Percentiles rank a stretch among this genome's conserved stretches.
Evolutionary conservation across 2,113 vertebrate genomes (phyloP).

Genomic region (Numenius arquata): DNA sequence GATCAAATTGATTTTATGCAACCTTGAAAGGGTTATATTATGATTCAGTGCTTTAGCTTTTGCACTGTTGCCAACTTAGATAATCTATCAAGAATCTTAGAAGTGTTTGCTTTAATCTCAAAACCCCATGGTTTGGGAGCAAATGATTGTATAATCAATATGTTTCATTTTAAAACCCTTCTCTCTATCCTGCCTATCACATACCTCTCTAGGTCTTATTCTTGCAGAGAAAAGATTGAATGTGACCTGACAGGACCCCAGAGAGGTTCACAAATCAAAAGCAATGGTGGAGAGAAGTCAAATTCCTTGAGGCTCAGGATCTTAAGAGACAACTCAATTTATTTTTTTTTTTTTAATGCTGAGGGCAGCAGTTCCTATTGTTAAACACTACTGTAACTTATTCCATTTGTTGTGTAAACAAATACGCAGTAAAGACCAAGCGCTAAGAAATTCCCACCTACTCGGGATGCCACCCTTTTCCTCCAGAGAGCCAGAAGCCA

Average conservation of each 20-base stretch:
- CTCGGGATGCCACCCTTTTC: neutral
- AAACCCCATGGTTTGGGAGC: conserved; percentile 9
- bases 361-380: neutral
- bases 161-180: conserved; percentile 38
- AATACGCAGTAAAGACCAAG: neutral
- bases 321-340: neutral
- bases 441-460: neutral
- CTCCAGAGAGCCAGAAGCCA: neutral
- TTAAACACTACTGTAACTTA: neutral
- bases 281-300: neutral
- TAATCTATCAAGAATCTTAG: conserved; percentile 20
- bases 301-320: neutral
- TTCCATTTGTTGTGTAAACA: neutral
- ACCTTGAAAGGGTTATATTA: neutral
- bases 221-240: conserved; percentile 46
- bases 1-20: conserved; percentile 31
- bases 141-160: conserved; percentile 67
- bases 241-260: conserved; percentile 32
- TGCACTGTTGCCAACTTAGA: neutral
- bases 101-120: conserved; percentile 27
- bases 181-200: conserved; percentile 46
- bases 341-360: neutral
- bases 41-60: conserved; percentile 7
- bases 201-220: conserved; percentile 17
- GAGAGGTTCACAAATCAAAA: conserved; percentile 47